Evolutionary conservation across 2,113 vertebrate genomes (phyloP).

Genomic region (Anhinga rufa): DNA sequence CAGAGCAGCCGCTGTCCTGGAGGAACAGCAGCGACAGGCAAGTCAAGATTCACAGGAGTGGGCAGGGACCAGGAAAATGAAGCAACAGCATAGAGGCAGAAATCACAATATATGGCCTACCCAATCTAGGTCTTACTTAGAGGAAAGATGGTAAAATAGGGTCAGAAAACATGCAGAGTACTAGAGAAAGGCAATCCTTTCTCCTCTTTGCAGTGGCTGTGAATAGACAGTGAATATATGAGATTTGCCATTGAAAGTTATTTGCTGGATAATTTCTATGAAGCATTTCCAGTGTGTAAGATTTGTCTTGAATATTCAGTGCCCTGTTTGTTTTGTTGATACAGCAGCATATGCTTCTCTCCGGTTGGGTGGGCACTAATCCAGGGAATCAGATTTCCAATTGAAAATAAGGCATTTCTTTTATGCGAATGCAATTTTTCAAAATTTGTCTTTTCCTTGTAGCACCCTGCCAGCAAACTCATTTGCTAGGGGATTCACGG

Average conservation of each 20-base stretch:
- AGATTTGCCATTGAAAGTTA: background rate
- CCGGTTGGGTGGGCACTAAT: conserved; percentile 22
- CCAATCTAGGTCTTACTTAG: background rate
- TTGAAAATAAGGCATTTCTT: conserved; percentile 19
- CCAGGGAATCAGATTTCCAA: conserved; percentile 35
- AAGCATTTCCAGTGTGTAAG: background rate
- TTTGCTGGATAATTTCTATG: background rate
- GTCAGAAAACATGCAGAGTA: background rate
- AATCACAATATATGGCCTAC: background rate
- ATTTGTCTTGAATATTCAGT: conserved; percentile 38
- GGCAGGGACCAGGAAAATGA: background rate
- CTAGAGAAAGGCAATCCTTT: background rate
- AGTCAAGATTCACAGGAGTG: background rate
- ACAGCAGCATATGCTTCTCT: conserved; percentile 43
- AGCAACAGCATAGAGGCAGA: background rate
- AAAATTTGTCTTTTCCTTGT: background rate
- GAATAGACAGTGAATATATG: background rate
- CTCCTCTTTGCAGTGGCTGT: background rate
- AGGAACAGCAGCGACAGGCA: background rate
- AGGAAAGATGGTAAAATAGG: background rate
- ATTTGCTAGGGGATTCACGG: background rate
- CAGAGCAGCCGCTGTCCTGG: background rate
- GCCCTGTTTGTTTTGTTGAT: conserved; percentile 36
- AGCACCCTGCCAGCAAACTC: conserved; percentile 28
- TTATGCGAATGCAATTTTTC: background rate